These are phyloP conservation scores for Copsychus sechellarum DNA, from an alignment of 2,113 vertebrate species.

Conservation along the genomic window DNA sequence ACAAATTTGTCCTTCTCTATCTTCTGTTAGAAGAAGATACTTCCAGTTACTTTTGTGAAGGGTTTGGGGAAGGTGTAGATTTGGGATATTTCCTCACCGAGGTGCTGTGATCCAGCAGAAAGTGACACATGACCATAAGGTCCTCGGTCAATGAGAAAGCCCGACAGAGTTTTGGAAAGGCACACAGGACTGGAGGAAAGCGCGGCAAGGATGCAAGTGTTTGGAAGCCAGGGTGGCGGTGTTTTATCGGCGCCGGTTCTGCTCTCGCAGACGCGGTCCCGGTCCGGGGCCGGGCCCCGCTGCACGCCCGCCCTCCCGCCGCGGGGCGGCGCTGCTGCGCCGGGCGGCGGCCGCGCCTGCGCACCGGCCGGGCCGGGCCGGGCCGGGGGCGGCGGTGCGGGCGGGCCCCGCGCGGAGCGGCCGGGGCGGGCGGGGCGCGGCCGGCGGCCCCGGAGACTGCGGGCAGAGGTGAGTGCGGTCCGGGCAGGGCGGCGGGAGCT, in stretches of 20 bases:
- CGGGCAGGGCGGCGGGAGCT: background rate
- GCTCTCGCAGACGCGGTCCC: fast-evolving
- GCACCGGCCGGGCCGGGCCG: background rate
- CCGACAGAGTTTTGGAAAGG: background rate
- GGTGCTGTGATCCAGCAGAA: background rate
- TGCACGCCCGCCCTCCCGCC: background rate
- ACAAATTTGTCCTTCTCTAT: background rate
- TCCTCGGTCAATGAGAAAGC: slow-evolving; percentile 60
- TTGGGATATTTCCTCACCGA: too few relatives aligned
- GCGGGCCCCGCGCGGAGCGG: too few relatives aligned
- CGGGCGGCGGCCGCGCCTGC: background rate
- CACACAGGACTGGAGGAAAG: fast-evolving
- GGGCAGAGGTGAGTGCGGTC: too few relatives aligned
- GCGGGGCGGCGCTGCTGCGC: background rate
- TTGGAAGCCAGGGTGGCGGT: fast-evolving
- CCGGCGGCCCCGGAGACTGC: too few relatives aligned
- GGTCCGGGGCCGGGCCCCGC: background rate
- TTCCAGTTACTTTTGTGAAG: background rate
- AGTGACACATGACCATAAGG: slow-evolving; percentile 28
- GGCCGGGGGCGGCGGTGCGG: too few relatives aligned
- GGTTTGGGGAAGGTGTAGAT: background rate
- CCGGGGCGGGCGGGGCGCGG: too few relatives aligned
- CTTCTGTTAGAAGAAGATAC: background rate
- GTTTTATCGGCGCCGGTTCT: fast-evolving
- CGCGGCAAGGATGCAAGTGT: fast-evolving